Base-by-base conservation (phyloP, 2,888 invertebrate genomes). In the Gymnoscelis rufifasciata region DNA sequence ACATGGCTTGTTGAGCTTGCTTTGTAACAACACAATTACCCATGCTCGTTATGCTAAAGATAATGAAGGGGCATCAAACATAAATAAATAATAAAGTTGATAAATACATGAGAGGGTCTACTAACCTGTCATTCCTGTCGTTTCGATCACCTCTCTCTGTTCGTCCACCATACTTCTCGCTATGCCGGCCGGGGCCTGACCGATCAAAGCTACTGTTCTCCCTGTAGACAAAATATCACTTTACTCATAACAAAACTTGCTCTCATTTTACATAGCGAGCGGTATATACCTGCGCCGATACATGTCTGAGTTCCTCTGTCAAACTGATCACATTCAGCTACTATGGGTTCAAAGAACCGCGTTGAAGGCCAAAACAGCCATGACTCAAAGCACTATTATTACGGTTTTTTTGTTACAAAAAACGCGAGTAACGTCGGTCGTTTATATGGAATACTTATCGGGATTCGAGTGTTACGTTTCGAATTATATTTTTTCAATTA, bases 181-280 rank as follows among this genome's bases (percentile, higher is more conserved):
- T 83, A 47, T 79, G 78, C 11, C 87, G 65, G 1, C 79, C 84
- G 15, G 81, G 75, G 1, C 72, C 86, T 3, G 83, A 72, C 35
- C 87, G 69, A 11, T 87, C 86, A 47, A 87, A 87, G 28, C 68
- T 60, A 14, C 72, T 76, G 51, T 72, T 76, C 19, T 87, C 87
- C 61, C 86, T 87, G 74, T n/a, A 35, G 11, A 24, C 26, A 15
- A 33, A 8, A 19, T 7, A 38, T 31, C 37, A 43, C 47, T 15
- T 31, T 19, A 19, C 19, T n/a, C n/a, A n/a, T n/a, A n/a, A n/a
- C n/a, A n/a, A n/a, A n/a, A n/a, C n/a, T n/a, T n/a, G n/a, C n/a
- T 2, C 11, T 14, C n/a, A 26, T 7, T n/a, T 37, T 8, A 12
- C 31, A 31, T 8, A 12, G 30, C 13, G 3, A 43, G 30, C 7